Base-by-base conservation (phyloP, 1,140 invertebrate genomes). In the Lepidurus packardi region DNA sequence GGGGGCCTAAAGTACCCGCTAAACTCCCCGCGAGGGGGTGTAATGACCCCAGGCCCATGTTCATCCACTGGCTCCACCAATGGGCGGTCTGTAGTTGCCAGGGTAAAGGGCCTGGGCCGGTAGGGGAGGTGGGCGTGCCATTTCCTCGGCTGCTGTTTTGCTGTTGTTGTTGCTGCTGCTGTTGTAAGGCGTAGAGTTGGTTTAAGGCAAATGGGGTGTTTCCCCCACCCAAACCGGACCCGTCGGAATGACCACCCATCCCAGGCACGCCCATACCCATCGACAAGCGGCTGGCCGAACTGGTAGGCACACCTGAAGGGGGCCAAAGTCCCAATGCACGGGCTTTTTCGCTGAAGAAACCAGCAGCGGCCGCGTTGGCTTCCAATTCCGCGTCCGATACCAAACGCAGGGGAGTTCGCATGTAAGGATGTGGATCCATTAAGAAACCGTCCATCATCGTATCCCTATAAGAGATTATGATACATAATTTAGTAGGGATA, bases 221-320 rank as follows among this genome's bases (percentile, higher is more conserved):
- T 13, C 53, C 21, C 6, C 53, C 53, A 7, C 53, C 53, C 16
- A 65, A 65, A 7, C 53, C 53, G 16, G 53, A 13, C 16, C 53
- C 53, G 8, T 65, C 53, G 53, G 53, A 13, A 16, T 65, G 53
- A 21, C 53, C 21, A 21, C 53, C 53, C 53, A 65, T 65, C 53
- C 53, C 53, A n/a, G 53, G 8, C 53, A 65, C 53, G 53, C 53
- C 53, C 53, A 65, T 65, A 65, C 53, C 21, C 53, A 65, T 65
- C 16, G 53, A 13, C 53, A 21, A 21, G 4, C 53, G 53, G 53
- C 9, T 65, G 21, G 53, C 53, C 16, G 53, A 65, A 65, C 53
- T 65, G n/a, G 53, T 65, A 65, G 53, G 53, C 53, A 65, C 53
- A 65, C 53, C 53, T 65, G 53, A 65, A 13, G 53, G 53, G 16